phyloP scores from a whole-genome alignment of 1,140 invertebrate species.

The Cyphomyrmex costatus region DNA sequence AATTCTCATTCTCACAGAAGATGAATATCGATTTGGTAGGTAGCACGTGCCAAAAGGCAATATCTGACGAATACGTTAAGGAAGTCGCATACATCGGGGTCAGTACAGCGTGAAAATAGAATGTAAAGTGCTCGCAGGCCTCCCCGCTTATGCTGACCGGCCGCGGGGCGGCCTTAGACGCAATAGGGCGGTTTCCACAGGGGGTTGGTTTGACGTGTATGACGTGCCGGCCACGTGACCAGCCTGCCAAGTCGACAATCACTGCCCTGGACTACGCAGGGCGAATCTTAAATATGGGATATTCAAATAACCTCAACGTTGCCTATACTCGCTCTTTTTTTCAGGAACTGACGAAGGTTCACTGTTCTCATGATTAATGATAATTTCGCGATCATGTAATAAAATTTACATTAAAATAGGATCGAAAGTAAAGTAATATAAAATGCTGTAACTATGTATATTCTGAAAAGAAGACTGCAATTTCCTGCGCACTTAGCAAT shows the following conservation, averaged over 20 bases:
- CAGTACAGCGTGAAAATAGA: conserved; percentile 86
- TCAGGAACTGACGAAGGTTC: not conserved
- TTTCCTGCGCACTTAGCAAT: conserved; percentile 10
- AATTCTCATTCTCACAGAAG: conserved; percentile 65
- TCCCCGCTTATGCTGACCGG: conserved; percentile 45
- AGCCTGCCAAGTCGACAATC: conserved; percentile 85
- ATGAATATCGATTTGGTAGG: conserved; percentile 77
- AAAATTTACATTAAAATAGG: not conserved
- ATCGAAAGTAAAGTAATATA: not conserved
- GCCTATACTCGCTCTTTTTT: conserved; percentile 13
- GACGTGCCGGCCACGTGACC: conserved; percentile 86
- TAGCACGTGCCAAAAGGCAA: conserved; percentile 82
- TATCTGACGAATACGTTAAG: conserved; percentile 83
- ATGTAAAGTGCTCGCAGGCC: conserved; percentile 83
- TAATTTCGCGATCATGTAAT: not conserved
- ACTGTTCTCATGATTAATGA: not conserved
- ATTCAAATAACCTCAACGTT: conserved; percentile 84
- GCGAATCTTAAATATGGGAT: conserved; percentile 86
- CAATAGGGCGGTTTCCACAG: conserved; percentile 71
- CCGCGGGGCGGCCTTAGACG: conserved; percentile 72
- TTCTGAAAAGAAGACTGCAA: conserved; percentile 12
- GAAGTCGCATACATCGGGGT: conserved; percentile 85
- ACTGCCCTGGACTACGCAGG: conserved; percentile 83
- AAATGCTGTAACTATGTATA: not conserved
- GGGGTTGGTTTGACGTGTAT: conserved; percentile 85